phyloP scores from a whole-genome alignment of 37 sponge, comb jelly and placozoan species.

The Mnemiopsis leidyi region DNA sequence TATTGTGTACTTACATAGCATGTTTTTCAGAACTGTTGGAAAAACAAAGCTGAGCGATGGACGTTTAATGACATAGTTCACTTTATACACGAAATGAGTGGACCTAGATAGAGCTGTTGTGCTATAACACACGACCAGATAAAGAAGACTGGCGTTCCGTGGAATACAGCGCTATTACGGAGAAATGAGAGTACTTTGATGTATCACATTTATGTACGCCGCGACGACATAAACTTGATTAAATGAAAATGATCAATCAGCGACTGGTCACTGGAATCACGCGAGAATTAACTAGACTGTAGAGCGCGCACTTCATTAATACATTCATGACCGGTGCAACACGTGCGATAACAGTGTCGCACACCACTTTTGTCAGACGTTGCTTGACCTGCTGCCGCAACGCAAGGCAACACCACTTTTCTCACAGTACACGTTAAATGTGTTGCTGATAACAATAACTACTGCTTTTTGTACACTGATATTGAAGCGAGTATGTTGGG shows the following conservation, averaged over 20 bases:
- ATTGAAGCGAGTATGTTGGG: too few species aligned
- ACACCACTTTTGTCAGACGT: too few species aligned
- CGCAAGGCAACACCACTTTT: too few species aligned
- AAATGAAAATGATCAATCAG: conserved; percentile 33
- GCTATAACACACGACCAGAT: background rate
- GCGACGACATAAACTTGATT: background rate
- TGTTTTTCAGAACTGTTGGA: conserved; percentile 38
- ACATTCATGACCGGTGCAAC: too few species aligned
- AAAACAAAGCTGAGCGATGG: conserved; percentile 48
- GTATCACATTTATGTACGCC: background rate
- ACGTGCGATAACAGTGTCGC: too few species aligned
- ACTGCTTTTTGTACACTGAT: too few species aligned
- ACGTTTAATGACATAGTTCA: conserved; percentile 38
- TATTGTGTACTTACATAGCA: too few species aligned
- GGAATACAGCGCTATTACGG: background rate
- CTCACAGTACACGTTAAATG: too few species aligned
- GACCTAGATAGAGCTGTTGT: background rate
- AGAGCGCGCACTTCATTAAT: too few species aligned
- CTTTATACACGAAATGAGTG: background rate
- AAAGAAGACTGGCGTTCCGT: background rate
- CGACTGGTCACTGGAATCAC: background rate
- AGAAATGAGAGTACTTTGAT: background rate
- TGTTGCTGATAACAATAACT: too few species aligned
- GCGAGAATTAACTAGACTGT: too few species aligned
- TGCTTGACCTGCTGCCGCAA: too few species aligned